A percentile compares a stretch with the other conserved stretches of the same genome.
Evolutionary conservation across 2,888 invertebrate genomes (phyloP).

Genomic region (Acronicta alni): DNA sequence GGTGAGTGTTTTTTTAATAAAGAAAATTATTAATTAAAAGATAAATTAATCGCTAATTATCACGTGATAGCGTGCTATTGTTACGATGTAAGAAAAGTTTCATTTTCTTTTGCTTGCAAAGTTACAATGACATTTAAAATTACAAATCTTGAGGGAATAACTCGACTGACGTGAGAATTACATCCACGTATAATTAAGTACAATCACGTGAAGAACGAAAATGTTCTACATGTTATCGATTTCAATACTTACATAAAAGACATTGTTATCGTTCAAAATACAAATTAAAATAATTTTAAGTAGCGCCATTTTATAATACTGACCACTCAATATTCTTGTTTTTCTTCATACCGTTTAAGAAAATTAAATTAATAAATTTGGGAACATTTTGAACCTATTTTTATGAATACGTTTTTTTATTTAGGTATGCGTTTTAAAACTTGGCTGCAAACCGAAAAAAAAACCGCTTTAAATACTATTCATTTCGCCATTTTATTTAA

Average conservation of each 20-base stretch:
- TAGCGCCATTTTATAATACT: background rate
- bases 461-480: too few species aligned
- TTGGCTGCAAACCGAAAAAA: too few species aligned
- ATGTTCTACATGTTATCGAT: slow-evolving; percentile 18
- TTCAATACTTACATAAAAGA: background rate
- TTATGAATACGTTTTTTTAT: too few species aligned
- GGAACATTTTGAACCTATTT: too few species aligned
- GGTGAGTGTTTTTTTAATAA: slow-evolving; percentile 69
- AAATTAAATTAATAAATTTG: too few species aligned
- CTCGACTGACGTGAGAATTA: slow-evolving; percentile 60
- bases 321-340: too few species aligned
- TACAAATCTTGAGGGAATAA: slow-evolving; percentile 55
- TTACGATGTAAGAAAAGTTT: slow-evolving; percentile 60
- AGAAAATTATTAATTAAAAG: slow-evolving; percentile 19
- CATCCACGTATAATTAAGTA: slow-evolving; percentile 53
- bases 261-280: background rate
- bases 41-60: slow-evolving; percentile 26
- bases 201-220: slow-evolving; percentile 43
- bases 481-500: background rate
- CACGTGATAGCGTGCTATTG: slow-evolving; percentile 61
- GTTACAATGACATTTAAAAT: slow-evolving; percentile 65
- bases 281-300: background rate
- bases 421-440: too few species aligned
- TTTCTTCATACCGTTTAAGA: too few species aligned
- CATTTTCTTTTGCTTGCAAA: slow-evolving; percentile 61